Conservation (phyloP, 2,888 invertebrate genomes). For the Tanytarsus gracilentus region DNA sequence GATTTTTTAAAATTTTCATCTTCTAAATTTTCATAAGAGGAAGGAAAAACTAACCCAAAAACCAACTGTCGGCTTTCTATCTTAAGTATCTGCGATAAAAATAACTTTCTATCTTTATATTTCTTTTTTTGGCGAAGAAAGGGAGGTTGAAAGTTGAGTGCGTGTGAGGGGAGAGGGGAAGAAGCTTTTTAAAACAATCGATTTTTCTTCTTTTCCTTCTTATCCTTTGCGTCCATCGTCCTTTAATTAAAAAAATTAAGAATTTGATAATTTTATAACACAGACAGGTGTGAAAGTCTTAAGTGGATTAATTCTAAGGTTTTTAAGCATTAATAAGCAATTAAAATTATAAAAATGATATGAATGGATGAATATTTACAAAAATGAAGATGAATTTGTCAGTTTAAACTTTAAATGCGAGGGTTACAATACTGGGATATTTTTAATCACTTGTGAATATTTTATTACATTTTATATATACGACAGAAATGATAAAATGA, state of each 20-base stretch:
- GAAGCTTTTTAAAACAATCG: slow-evolving; percentile 71
- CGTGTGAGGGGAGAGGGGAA: too few species aligned
- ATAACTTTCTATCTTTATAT: too few species aligned
- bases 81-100: too few species aligned
- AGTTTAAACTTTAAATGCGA: neutral
- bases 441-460: neutral
- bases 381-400: neutral
- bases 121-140: too few species aligned
- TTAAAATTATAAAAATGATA: too few species aligned
- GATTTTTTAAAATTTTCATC: neutral
- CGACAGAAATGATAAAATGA: too few species aligned
- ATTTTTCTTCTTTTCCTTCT: slow-evolving; percentile 84
- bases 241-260: slow-evolving; percentile 50
- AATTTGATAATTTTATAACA: too few species aligned
- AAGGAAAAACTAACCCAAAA: neutral
- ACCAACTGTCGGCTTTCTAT: too few species aligned
- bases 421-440: slow-evolving; percentile 26
- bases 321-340: too few species aligned
- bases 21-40: too few species aligned
- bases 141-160: neutral
- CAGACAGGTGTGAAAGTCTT: too few species aligned
- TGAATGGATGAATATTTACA: neutral
- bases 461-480: neutral
- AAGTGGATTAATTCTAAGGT: too few species aligned
- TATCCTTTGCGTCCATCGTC: slow-evolving; percentile 77